Conservation (phyloP, 1,140 invertebrate species). For the Ceratina australensis region DNA sequence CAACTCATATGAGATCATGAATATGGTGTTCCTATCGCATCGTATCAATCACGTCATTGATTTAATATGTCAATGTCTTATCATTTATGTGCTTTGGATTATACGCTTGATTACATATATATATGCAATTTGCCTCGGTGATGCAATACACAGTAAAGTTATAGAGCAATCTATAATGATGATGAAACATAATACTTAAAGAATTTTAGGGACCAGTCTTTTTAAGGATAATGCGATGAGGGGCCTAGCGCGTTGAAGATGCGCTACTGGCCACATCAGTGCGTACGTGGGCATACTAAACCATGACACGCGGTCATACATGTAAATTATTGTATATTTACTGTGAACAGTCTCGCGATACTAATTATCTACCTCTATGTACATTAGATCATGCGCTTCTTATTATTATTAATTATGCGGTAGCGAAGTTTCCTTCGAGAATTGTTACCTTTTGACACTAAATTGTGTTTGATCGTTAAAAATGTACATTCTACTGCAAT, state of each 20-base stretch:
- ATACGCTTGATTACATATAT: not conserved
- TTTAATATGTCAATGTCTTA: not conserved
- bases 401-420: not conserved
- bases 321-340: constrained; percentile 25
- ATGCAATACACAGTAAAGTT: constrained; percentile 2
- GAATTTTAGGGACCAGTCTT: too few relatives aligned
- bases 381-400: not conserved
- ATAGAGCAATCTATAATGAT: not conserved
- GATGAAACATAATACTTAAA: not conserved
- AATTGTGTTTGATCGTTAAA: not conserved
- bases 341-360: not conserved
- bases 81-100: not conserved
- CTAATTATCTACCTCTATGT: constrained; percentile 15
- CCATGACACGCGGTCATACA: constrained; percentile 50
- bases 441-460: not conserved
- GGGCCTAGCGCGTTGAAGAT: constrained; percentile 1
- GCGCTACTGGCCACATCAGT: constrained; percentile 45
- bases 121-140: not conserved
- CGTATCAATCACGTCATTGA: not conserved
- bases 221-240: too few relatives aligned
- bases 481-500: too few relatives aligned
- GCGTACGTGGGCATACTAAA: constrained; percentile 55
- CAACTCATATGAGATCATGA: not conserved
- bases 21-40: not conserved
- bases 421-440: not conserved